Conservation (phyloP, 2,888 invertebrate genomes). For the Julus scandinavius region DNA sequence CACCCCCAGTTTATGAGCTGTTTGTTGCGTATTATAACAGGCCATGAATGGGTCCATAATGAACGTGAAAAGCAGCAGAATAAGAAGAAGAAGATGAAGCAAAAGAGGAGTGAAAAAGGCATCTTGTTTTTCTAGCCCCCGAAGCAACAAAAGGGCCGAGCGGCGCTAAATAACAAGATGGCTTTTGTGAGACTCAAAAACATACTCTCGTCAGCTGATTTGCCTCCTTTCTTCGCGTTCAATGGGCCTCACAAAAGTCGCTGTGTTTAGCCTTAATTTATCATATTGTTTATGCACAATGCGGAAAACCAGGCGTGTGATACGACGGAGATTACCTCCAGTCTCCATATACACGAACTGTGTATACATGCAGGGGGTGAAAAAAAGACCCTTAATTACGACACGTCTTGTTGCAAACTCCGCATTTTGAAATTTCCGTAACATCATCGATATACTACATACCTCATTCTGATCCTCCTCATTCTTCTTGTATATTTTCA, state of each 20-base stretch:
- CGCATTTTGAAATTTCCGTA: too few species aligned
- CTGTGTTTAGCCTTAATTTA: neutral
- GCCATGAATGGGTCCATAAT: neutral
- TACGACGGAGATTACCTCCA: neutral
- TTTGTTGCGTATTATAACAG: neutral
- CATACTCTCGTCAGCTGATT: neutral
- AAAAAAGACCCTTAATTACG: too few species aligned
- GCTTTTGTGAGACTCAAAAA: neutral
- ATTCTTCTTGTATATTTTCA: too few species aligned
- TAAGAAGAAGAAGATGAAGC: neutral
- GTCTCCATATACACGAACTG: neutral
- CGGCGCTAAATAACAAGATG: neutral
- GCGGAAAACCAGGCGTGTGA: neutral
- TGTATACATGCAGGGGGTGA: too few species aligned
- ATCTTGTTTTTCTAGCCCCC: neutral
- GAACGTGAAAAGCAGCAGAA: neutral
- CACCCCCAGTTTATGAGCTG: neutral
- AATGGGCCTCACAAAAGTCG: neutral
- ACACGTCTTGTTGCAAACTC: too few species aligned
- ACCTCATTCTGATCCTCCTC: too few species aligned
- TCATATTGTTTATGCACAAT: neutral
- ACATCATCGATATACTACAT: too few species aligned
- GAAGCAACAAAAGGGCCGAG: neutral
- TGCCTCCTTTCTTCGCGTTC: neutral
- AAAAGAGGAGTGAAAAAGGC: neutral